Evolutionary conservation across 53 echinoderm and acorn worm genomes (phyloP).

Genomic region (Temnopleurus reevesii): DNA sequence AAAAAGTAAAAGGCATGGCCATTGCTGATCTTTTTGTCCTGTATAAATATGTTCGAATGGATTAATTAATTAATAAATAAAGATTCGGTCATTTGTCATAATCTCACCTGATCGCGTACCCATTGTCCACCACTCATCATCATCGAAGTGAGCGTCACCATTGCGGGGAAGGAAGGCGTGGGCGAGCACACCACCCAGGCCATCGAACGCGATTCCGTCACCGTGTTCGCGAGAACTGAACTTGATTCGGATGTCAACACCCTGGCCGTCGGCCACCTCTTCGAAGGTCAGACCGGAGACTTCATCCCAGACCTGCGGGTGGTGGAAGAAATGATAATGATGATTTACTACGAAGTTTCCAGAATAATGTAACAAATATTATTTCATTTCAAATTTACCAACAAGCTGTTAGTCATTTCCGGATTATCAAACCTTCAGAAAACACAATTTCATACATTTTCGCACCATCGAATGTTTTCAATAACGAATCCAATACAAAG

Average conservation of each 20-base stretch:
- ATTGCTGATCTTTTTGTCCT: too few relatives aligned
- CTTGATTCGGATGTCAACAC: constrained; percentile 58
- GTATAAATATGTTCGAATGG: too few relatives aligned
- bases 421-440: too few relatives aligned
- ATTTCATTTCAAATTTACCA: too few relatives aligned
- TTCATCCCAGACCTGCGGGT: constrained; percentile 68
- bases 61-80: too few relatives aligned
- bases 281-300: constrained; percentile 65
- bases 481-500: too few relatives aligned
- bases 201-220: constrained; percentile 70
- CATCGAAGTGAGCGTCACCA: constrained; percentile 74
- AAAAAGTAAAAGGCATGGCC: too few relatives aligned
- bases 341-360: background rate
- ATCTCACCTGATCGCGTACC: constrained; percentile 57
- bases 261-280: constrained; percentile 50
- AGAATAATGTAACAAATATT: too few relatives aligned
- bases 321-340: background rate
- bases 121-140: constrained; percentile 62
- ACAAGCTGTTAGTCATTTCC: too few relatives aligned
- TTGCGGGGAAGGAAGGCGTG: constrained; percentile 72
- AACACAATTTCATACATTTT: too few relatives aligned
- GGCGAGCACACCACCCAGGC: constrained; percentile 70
- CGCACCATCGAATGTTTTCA: too few relatives aligned
- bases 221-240: constrained; percentile 65
- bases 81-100: background rate